A percentile compares a stretch with the other conserved stretches of the same genome.
Evolutionary conservation across 1,140 invertebrate genomes (phyloP).

Genomic region (Metopolophium dirhodum): DNA sequence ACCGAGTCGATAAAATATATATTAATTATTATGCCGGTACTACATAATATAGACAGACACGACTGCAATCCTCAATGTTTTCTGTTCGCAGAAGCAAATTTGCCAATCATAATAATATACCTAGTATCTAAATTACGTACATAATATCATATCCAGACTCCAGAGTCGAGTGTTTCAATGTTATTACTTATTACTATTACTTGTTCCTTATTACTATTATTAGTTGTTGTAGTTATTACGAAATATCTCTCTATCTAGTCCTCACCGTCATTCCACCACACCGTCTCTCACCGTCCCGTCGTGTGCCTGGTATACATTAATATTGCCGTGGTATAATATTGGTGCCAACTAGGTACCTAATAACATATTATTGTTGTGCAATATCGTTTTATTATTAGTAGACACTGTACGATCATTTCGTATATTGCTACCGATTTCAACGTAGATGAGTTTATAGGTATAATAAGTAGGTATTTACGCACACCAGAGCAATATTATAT

Average conservation of each 20-base stretch:
- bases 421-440: not conserved
- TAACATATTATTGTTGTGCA: not conserved
- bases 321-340: no score
- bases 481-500: not conserved
- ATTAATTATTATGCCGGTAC: not conserved
- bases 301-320: not conserved
- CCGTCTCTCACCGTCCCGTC: not conserved
- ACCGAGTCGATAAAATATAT: not conserved
- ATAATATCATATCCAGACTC: not conserved
- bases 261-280: not conserved
- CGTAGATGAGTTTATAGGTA: no score
- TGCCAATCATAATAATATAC: no score
- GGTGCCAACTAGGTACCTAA: not conserved
- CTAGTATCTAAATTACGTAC: not conserved
- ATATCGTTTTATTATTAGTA: not conserved
- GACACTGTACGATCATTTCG: not conserved
- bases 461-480: not conserved
- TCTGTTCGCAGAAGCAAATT: not conserved
- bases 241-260: not conserved
- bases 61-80: not conserved
- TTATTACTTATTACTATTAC: not conserved
- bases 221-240: not conserved
- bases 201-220: no score
- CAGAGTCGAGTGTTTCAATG: not conserved
- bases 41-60: not conserved